These are phyloP conservation scores for Nysson spinosus DNA, from an alignment of 2,888 invertebrate genomes.

Conservation along the genomic window DNA sequence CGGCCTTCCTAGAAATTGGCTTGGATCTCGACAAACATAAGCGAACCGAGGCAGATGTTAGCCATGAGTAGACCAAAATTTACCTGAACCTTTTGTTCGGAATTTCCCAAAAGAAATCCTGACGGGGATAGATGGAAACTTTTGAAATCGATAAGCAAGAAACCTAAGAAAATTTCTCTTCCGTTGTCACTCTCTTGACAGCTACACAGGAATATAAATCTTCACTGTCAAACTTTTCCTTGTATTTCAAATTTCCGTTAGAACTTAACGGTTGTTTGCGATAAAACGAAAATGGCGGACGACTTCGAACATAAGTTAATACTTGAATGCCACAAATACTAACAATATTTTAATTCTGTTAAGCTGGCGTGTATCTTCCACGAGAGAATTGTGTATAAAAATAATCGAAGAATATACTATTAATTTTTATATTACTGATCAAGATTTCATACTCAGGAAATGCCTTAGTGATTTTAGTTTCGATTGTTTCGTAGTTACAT, in stretches of 20 bases:
- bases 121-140: constrained; percentile 24
- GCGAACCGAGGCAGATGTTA: constrained; percentile 56
- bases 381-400: too few relatives aligned
- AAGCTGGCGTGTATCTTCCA: too few relatives aligned
- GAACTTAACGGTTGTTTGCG: too few relatives aligned
- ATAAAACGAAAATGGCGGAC: too few relatives aligned
- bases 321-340: too few relatives aligned
- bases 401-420: too few relatives aligned
- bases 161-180: constrained; percentile 3
- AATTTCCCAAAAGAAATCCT: constrained; percentile 42
- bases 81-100: constrained; percentile 49
- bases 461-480: too few relatives aligned
- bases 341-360: too few relatives aligned
- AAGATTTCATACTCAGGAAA: too few relatives aligned
- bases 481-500: too few relatives aligned
- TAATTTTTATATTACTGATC: too few relatives aligned
- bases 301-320: too few relatives aligned
- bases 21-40: constrained; percentile 44
- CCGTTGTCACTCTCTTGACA: neutral
- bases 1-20: constrained; percentile 67
- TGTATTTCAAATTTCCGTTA: neutral
- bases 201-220: constrained; percentile 8
- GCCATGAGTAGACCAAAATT: constrained; percentile 22
- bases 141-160: constrained; percentile 16
- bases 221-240: constrained; percentile 1